phyloP scores from a whole-genome alignment of 2,113 vertebrate species.

The Poeciliopsis occidentalis region DNA sequence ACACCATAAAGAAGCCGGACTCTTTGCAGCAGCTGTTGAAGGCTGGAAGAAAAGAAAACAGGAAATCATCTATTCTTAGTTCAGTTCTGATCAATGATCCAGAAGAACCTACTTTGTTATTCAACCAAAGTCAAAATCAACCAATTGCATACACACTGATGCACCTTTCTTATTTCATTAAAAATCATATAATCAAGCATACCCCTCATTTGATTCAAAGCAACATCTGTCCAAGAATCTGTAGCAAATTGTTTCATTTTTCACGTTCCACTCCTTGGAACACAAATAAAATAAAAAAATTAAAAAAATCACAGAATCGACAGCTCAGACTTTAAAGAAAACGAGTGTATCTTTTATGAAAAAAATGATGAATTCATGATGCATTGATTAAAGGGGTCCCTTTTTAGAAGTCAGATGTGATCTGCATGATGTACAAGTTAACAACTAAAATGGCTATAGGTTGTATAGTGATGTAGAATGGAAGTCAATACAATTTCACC shows the following conservation, averaged over 20 bases:
- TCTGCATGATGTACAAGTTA: too few species aligned
- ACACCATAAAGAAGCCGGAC: constrained; percentile 89
- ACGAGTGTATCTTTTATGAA: neutral
- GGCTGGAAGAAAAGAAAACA: constrained; percentile 72
- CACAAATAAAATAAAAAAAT: neutral
- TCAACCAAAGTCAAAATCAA: neutral
- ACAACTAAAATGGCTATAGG: too few species aligned
- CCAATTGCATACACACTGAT: neutral
- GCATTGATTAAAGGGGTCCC: neutral
- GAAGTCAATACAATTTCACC: too few species aligned
- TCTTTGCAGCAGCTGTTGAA: constrained; percentile 93
- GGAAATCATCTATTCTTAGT: neutral
- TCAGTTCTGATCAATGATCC: too few species aligned
- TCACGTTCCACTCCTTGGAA: neutral
- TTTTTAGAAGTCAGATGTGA: too few species aligned
- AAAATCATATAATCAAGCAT: neutral
- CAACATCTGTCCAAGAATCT: neutral
- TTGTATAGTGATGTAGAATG: too few species aligned
- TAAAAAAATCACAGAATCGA: neutral
- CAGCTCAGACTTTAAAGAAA: too few species aligned
- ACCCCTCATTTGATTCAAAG: neutral
- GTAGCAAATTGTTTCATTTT: neutral
- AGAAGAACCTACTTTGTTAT: neutral
- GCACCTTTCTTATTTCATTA: neutral
- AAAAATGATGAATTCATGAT: neutral